A percentile compares a stretch with the other conserved stretches of the same genome.
Evolutionary conservation across 2,888 invertebrate species (phyloP).

Genomic region (Drosophila nigricruria): DNA sequence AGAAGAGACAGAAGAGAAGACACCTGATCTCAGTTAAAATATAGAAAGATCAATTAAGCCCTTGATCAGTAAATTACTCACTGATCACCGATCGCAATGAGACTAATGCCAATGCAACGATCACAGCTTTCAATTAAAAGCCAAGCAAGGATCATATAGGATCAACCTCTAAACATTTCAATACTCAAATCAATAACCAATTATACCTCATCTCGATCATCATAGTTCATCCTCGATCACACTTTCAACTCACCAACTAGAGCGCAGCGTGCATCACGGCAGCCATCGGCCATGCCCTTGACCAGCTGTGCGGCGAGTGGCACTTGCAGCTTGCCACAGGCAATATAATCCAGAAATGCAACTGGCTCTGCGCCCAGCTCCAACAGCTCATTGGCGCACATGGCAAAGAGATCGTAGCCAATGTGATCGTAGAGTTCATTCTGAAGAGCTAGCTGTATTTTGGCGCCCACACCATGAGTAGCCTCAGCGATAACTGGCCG

Average conservation of each 20-base stretch:
- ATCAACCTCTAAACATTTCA: too few species aligned
- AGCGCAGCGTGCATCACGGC: constrained; percentile 93
- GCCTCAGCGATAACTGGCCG: constrained; percentile 97
- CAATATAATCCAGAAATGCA: constrained; percentile 98
- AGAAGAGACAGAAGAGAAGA: too few species aligned
- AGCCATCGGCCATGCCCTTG: constrained; percentile 95
- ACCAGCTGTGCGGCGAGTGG: constrained; percentile 92
- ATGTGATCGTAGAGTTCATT: constrained; percentile 92
- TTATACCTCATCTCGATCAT: too few species aligned
- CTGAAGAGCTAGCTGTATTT: constrained; percentile 95
- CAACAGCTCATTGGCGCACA: constrained; percentile 98
- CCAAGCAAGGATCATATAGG: too few species aligned
- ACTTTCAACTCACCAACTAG: constrained; percentile 89
- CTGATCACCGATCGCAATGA: too few species aligned
- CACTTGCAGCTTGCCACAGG: constrained; percentile 94
- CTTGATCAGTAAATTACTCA: too few species aligned
- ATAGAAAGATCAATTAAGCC: too few species aligned
- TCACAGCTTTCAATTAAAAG: too few species aligned
- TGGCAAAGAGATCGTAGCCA: constrained; percentile 98
- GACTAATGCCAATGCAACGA: too few species aligned
- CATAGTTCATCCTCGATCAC: neutral
- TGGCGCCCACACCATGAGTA: constrained; percentile 98
- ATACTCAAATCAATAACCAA: too few species aligned
- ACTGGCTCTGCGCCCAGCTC: constrained; percentile 98
- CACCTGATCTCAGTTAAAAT: too few species aligned